A percentile compares a stretch with the other conserved stretches of the same genome.
phyloP scores from a whole-genome alignment of 2,113 vertebrate species.

The Platichthys flesus region DNA sequence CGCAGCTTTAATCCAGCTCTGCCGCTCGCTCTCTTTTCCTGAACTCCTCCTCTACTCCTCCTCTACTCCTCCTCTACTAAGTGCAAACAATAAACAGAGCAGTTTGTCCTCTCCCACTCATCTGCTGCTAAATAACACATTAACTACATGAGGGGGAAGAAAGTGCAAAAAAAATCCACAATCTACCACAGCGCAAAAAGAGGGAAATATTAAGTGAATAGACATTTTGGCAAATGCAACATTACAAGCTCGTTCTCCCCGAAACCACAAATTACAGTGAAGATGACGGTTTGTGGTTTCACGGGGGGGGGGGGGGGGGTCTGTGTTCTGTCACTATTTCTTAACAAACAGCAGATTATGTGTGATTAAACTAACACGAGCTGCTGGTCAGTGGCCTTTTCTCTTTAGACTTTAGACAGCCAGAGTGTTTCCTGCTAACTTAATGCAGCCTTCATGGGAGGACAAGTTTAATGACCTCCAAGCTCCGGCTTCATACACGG shows the following conservation, averaged over 20 bases:
- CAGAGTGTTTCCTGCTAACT: neutral
- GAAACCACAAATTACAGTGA: slow-evolving; percentile 11
- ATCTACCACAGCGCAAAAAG: neutral
- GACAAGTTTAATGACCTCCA: neutral
- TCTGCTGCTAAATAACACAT: no score
- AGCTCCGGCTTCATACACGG: neutral
- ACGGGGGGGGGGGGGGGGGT: neutral
- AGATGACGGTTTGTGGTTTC: slow-evolving; percentile 16
- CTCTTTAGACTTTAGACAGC: neutral
- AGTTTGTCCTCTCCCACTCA: no score
- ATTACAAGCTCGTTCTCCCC: neutral
- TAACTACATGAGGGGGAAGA: neutral
- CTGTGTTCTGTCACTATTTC: neutral
- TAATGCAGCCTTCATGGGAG: neutral
- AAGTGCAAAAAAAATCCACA: neutral
- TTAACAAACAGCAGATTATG: slow-evolving; percentile 4
- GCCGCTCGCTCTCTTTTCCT: no score
- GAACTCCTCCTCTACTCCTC: no score
- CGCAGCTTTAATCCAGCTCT: no score
- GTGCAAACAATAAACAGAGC: no score
- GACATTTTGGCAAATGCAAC: slow-evolving; percentile 9
- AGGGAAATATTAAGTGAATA: neutral
- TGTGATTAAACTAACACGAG: neutral
- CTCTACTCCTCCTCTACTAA: no score
- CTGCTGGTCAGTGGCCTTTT: neutral